These are phyloP conservation scores for Drosophila fungiperda DNA, from an alignment of 2,888 invertebrate genomes.

Conservation along the genomic window DNA sequence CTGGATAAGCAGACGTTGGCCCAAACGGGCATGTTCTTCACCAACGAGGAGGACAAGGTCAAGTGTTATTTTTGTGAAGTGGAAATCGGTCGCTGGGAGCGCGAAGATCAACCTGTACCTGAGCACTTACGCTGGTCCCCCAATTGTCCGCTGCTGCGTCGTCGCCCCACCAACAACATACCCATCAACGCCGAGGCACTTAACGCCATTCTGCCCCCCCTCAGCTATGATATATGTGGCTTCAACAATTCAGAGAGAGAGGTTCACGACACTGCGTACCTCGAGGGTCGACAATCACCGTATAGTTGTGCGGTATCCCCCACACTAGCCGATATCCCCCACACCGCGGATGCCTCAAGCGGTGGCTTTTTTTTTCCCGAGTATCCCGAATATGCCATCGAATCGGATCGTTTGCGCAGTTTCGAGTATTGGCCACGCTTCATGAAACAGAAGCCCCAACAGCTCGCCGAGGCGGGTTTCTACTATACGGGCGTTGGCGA, in stretches of 20 bases:
- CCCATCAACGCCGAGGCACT: conserved; percentile 85
- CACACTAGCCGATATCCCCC: conserved; percentile 7
- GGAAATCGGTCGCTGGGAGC: conserved; percentile 92
- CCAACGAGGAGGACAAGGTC: conserved; percentile 91
- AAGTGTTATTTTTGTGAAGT: conserved; percentile 92
- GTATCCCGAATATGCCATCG: conserved; percentile 89
- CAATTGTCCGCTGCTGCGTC: conserved; percentile 91
- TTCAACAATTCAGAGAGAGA: conserved; percentile 84
- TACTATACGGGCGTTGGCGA: conserved; percentile 95
- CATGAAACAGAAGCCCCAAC: conserved; percentile 91
- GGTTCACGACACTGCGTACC: conserved; percentile 80
- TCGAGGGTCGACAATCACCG: conserved; percentile 69
- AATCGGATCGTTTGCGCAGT: conserved; percentile 89
- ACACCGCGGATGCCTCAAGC: neutral
- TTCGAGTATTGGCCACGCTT: conserved; percentile 93
- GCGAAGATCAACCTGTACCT: conserved; percentile 91
- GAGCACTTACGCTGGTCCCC: conserved; percentile 94
- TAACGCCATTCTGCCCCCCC: conserved; percentile 83
- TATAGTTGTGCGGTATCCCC: conserved; percentile 10
- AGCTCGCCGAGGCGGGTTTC: conserved; percentile 95
- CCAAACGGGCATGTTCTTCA: conserved; percentile 93
- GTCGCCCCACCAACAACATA: conserved; percentile 88
- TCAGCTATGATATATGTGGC: conserved; percentile 86
- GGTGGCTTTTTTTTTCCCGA: conserved; percentile 86
- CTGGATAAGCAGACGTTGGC: conserved; percentile 87